Conservation (phyloP, 2,113 vertebrate genomes). For the Anas platyrhynchos region DNA sequence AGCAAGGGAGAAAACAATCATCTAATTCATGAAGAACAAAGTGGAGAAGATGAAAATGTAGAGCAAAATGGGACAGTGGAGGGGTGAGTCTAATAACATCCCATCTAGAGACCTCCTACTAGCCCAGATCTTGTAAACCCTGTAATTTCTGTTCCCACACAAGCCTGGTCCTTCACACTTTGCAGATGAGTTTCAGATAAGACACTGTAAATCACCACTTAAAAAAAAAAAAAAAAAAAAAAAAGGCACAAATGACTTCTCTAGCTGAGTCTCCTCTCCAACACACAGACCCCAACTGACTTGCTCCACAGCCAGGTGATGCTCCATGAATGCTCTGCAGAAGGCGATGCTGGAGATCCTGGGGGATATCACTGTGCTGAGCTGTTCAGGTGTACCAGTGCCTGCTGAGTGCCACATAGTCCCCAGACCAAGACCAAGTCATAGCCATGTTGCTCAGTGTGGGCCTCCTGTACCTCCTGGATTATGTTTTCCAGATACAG, state of each 20-base stretch:
- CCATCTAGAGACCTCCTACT: not conserved
- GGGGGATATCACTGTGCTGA: not conserved
- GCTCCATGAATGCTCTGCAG: fast-evolving
- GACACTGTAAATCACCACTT: not conserved
- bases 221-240: not conserved
- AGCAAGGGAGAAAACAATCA: not conserved
- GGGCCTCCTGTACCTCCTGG: not conserved
- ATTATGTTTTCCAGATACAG: not conserved
- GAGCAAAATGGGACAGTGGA: fast-evolving
- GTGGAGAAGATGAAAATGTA: not conserved
- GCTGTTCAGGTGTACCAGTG: not conserved
- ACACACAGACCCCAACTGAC: not conserved
- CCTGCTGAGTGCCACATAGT: not conserved
- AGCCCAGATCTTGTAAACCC: not conserved
- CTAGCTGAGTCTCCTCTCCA: not conserved
- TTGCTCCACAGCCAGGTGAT: not conserved
- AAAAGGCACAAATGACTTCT: not conserved
- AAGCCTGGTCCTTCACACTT: not conserved
- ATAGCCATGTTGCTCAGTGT: not conserved
- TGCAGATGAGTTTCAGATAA: not conserved
- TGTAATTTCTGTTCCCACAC: not conserved
- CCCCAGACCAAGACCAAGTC: fast-evolving
- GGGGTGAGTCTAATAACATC: not conserved
- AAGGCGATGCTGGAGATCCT: not conserved
- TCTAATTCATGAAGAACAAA: not conserved